Evolutionary conservation across 2,797 vertebrate species (phyloP).

Genomic region (Fistularia commersonii): DNA sequence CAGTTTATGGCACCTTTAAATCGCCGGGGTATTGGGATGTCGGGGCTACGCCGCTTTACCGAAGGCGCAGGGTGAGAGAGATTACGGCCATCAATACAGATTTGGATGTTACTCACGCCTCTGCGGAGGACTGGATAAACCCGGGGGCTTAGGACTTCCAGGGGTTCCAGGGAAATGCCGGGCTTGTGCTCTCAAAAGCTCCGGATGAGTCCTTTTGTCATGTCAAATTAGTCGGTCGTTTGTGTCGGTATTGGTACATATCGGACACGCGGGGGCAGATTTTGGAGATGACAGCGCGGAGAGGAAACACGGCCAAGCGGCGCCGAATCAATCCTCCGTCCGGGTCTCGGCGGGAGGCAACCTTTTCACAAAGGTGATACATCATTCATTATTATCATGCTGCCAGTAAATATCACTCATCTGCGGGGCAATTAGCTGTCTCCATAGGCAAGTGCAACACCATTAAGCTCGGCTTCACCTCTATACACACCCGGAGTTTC

Average conservation of each 20-base stretch:
- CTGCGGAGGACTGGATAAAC: conserved; percentile 12
- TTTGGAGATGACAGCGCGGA: conserved; percentile 1
- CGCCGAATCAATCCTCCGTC: conserved; percentile 3
- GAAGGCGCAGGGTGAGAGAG: conserved; percentile 32
- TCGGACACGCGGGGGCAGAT: conserved; percentile 1
- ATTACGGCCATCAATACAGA: conserved; percentile 48
- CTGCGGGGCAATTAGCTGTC: not conserved
- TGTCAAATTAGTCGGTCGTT: conserved; percentile 14
- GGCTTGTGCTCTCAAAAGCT: not conserved
- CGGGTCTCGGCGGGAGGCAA: conserved; percentile 5
- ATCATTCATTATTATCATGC: conserved; percentile 13
- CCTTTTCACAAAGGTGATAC: conserved; percentile 4
- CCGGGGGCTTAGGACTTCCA: conserved; percentile 12
- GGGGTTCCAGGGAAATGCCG: not conserved
- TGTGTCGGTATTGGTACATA: conserved; percentile 17
- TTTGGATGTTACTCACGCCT: conserved; percentile 46
- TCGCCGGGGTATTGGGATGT: conserved; percentile 28
- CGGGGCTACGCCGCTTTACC: conserved; percentile 23
- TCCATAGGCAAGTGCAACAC: not conserved
- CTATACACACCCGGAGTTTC: no score
- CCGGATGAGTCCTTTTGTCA: conserved; percentile 8
- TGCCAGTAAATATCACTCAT: not conserved
- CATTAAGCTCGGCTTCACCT: not conserved
- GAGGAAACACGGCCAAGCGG: not conserved
- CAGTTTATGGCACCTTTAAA: conserved; percentile 30